Evolutionary conservation across 2,797 vertebrate genomes (phyloP).

Genomic region (Pangasius macronema): DNA sequence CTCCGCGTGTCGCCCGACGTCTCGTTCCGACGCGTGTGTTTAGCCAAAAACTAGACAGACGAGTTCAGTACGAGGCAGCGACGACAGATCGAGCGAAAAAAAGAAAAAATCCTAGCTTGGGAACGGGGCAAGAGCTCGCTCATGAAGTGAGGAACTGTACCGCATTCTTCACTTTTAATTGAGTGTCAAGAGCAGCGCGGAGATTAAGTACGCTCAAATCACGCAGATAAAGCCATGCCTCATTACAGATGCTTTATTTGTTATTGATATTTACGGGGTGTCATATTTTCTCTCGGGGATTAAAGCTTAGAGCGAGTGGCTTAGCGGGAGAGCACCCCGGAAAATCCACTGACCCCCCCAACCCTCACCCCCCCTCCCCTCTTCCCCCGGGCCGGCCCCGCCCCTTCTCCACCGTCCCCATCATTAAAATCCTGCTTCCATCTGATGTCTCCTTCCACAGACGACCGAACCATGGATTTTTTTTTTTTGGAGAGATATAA

Average conservation of each 20-base stretch:
- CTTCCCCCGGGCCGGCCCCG: conserved; percentile 54
- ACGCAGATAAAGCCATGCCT: conserved; percentile 66
- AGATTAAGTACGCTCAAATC: conserved; percentile 78
- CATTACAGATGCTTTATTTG: conserved; percentile 72
- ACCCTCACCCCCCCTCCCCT: conserved; percentile 51
- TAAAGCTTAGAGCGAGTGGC: conserved; percentile 73
- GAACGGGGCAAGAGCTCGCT: conserved; percentile 11
- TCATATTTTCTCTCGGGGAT: conserved; percentile 63
- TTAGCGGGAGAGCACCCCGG: conserved; percentile 65
- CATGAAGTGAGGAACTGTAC: conserved; percentile 47
- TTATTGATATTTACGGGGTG: conserved; percentile 83
- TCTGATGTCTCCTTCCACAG: conserved; percentile 66
- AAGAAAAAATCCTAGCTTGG: not conserved
- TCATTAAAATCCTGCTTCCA: conserved; percentile 70
- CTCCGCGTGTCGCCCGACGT: conserved; percentile 13
- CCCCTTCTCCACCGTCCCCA: conserved; percentile 49
- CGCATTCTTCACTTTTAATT: conserved; percentile 79
- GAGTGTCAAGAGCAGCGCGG: conserved; percentile 74
- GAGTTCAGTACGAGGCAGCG: not conserved
- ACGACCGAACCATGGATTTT: not conserved
- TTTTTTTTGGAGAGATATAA: not conserved
- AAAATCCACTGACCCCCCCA: conserved; percentile 57
- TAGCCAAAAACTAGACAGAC: not conserved
- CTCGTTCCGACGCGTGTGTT: conserved; percentile 5
- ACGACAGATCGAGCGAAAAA: not conserved